A percentile compares a stretch with the other conserved stretches of the same genome.
Conservation (phyloP, 2,888 invertebrate genomes). For the Limenitis camilla region DNA sequence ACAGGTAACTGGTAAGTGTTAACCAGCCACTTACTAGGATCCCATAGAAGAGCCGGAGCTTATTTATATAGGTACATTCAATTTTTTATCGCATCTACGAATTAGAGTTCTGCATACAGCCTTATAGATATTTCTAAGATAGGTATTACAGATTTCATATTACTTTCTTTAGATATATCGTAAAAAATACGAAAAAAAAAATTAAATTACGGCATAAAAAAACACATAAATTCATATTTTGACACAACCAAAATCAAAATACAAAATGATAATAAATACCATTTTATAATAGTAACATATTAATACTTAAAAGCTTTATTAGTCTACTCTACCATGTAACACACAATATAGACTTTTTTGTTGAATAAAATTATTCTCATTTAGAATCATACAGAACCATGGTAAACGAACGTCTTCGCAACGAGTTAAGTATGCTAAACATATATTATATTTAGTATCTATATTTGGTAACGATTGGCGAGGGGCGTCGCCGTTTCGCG, state of each 20-base stretch:
- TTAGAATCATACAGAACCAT: slow-evolving; percentile 10
- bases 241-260: too few species aligned
- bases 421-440: background rate
- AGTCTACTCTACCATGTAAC: too few species aligned
- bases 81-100: slow-evolving; percentile 7
- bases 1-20: slow-evolving; percentile 17
- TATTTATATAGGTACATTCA: background rate
- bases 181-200: too few species aligned
- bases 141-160: background rate
- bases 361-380: too few species aligned
- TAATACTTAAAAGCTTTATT: too few species aligned
- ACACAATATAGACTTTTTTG: too few species aligned
- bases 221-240: too few species aligned
- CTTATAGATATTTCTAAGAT: background rate
- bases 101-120: slow-evolving; percentile 7
- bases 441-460: slow-evolving; percentile 33
- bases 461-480: slow-evolving; percentile 61
- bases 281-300: too few species aligned
- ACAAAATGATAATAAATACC: too few species aligned
- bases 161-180: too few species aligned
- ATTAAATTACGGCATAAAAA: too few species aligned
- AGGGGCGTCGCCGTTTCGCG: slow-evolving; percentile 60
- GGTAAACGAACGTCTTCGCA: background rate
- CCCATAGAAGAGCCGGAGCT: slow-evolving; percentile 26
- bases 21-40: slow-evolving; percentile 34